Evolutionary conservation across 2,797 vertebrate genomes (phyloP), one percentile per base, ranked within the genome.

Genomic region (Megaceryle alcyon): DNA sequence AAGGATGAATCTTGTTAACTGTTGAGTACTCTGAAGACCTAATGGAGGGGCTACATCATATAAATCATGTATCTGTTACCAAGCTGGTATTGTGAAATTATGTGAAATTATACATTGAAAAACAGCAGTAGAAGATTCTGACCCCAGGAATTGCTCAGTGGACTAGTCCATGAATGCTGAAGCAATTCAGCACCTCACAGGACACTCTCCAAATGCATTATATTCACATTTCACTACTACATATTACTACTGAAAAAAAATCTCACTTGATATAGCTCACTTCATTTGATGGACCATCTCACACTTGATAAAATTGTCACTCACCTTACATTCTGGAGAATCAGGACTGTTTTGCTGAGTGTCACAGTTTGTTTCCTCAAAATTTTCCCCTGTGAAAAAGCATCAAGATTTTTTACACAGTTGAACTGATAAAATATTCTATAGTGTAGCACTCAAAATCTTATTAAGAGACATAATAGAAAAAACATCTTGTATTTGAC

Each of bases 301-400:
- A 53, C 23, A 44, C 39, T 80, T 64, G 28, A 46, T 60, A 44
- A 84, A 87, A 57, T 25, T 65, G 33, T 53, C 63, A 60, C 83
- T 95, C 94, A 97, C 96, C 95, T 96, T 92, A n/a, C 65, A 57
- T 76, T 94, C 89, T 80, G 93, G 70, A 77, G 94, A 91, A 70
- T 54, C 8, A 0, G 72, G 51, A 60, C 25, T 13, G 33, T 91
- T 94, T 57, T 92, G 72, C 64, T 94, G 89, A 86, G 68, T 41
- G 48, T 35, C 26, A 39, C 41, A 31, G 64, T 80, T 87, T 71
- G 60, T 54, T 88, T 92, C 86, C 31, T 71, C 91, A 25, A 46
- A 60, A 69, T 46, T 31, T 57, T 96, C 65, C 69, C 80, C 97
- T 97, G 88, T 75, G 80, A 90, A 94, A 95, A 90, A 85, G 37